Conservation (phyloP, 2,888 invertebrate genomes). For the Coelogynopora nodosa region DNA sequence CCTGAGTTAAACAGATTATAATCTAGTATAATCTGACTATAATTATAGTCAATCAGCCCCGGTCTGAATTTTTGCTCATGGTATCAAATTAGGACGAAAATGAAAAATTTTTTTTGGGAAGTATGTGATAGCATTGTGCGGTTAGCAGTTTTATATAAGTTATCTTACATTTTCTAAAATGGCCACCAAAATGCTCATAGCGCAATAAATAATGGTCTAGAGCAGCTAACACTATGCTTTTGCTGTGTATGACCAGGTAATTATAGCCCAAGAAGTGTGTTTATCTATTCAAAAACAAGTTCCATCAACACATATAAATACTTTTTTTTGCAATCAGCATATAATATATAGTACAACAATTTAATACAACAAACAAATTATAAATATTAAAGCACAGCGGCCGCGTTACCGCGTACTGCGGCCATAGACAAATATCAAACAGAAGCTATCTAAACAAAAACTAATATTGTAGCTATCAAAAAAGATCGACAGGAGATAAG, state of each 20-base stretch:
- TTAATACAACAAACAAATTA: constrained; percentile 13
- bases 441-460: constrained; percentile 23
- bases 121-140: constrained; percentile 7
- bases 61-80: not conserved
- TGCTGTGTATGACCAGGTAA: not conserved
- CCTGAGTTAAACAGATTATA: too few species aligned
- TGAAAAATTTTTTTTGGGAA: not conserved
- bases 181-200: not conserved
- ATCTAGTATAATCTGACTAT: too few species aligned
- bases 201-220: not conserved
- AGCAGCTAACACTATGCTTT: not conserved
- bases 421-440: not conserved
- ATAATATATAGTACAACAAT: not conserved
- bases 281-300: constrained; percentile 2
- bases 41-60: too few species aligned
- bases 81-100: not conserved
- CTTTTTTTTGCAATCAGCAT: not conserved
- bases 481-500: too few species aligned
- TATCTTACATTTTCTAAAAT: constrained; percentile 3
- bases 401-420: not conserved
- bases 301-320: not conserved
- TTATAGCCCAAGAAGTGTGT: not conserved
- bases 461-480: constrained; percentile 19
- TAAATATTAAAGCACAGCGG: not conserved
- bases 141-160: not conserved